Evolutionary conservation across 2,888 invertebrate species (phyloP).

Genomic region (Eilema sororculum): DNA sequence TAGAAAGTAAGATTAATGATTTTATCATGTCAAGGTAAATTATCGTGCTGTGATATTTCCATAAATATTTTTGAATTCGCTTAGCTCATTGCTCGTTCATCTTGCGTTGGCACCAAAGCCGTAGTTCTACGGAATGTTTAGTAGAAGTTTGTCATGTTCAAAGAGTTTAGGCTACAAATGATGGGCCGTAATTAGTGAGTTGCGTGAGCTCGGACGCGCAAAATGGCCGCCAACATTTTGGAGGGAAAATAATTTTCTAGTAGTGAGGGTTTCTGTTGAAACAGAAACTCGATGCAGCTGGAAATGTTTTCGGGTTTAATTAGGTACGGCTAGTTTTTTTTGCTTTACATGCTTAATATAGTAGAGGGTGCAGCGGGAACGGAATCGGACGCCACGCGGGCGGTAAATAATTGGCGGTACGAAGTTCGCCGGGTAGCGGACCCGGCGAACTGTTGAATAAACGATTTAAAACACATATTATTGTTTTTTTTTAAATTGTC

Average conservation of each 20-base stretch:
- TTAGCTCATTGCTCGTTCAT: slow-evolving; percentile 37
- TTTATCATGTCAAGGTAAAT: not conserved
- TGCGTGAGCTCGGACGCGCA: slow-evolving; percentile 49
- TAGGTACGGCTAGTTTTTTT: slow-evolving; percentile 6
- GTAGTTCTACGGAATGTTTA: slow-evolving; percentile 48
- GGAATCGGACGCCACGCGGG: too few relatives aligned
- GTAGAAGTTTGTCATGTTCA: slow-evolving; percentile 56
- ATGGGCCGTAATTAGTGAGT: slow-evolving; percentile 61
- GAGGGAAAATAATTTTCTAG: slow-evolving; percentile 43
- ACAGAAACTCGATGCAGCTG: slow-evolving; percentile 24
- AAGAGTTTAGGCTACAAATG: slow-evolving; percentile 59
- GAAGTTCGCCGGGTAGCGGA: too few relatives aligned
- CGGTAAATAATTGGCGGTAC: too few relatives aligned
- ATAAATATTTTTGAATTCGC: not conserved
- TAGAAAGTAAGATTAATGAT: not conserved
- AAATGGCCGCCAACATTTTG: slow-evolving; percentile 43
- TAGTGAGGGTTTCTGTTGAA: slow-evolving; percentile 40
- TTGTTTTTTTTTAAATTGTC: too few relatives aligned
- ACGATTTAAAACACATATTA: too few relatives aligned
- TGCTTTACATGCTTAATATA: too few relatives aligned
- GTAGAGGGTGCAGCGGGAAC: too few relatives aligned
- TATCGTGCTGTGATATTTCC: not conserved
- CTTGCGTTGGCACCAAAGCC: slow-evolving; percentile 20
- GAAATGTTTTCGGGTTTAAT: slow-evolving; percentile 29
- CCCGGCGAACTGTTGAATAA: too few relatives aligned